Evolutionary conservation across 2,888 invertebrate genomes (phyloP).

Genomic region (Drosophila tripunctata): DNA sequence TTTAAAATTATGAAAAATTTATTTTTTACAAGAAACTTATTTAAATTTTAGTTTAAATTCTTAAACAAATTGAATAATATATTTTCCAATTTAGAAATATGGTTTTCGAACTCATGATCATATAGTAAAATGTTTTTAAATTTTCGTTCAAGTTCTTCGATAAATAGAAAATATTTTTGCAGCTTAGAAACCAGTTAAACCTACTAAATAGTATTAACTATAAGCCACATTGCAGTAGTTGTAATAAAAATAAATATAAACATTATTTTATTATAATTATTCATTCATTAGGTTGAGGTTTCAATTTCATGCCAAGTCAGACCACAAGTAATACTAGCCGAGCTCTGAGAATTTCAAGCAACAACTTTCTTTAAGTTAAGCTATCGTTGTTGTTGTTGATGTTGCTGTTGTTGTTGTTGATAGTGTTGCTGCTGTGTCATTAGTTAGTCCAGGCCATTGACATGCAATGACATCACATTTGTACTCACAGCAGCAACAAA

Average conservation of each 20-base stretch:
- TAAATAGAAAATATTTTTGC: too few relatives aligned
- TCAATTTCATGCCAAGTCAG: slow-evolving; percentile 23
- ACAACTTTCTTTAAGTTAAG: slow-evolving; percentile 35
- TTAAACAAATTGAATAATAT: too few relatives aligned
- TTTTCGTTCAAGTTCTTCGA: too few relatives aligned
- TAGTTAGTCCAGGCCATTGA: slow-evolving; percentile 50
- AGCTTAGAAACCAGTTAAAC: too few relatives aligned
- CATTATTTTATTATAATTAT: neutral
- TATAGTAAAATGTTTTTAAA: too few relatives aligned
- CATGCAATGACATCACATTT: slow-evolving; percentile 58
- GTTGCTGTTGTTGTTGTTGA: slow-evolving; percentile 10
- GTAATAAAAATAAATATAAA: neutral
- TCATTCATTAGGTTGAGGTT: slow-evolving; percentile 11
- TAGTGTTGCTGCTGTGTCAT: slow-evolving; percentile 45
- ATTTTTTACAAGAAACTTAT: too few relatives aligned
- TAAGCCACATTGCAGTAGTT: neutral
- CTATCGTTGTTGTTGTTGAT: slow-evolving; percentile 17
- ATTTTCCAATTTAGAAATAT: too few relatives aligned
- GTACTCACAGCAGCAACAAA: slow-evolving; percentile 12
- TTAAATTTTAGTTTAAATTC: too few relatives aligned
- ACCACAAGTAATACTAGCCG: slow-evolving; percentile 22
- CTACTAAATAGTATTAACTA: too few relatives aligned
- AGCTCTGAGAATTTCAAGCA: slow-evolving; percentile 30
- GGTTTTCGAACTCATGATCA: too few relatives aligned
- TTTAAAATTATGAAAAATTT: too few relatives aligned